Base-by-base conservation (phyloP, 2,888 invertebrate genomes). In the Pristionchus arcanus region DNA sequence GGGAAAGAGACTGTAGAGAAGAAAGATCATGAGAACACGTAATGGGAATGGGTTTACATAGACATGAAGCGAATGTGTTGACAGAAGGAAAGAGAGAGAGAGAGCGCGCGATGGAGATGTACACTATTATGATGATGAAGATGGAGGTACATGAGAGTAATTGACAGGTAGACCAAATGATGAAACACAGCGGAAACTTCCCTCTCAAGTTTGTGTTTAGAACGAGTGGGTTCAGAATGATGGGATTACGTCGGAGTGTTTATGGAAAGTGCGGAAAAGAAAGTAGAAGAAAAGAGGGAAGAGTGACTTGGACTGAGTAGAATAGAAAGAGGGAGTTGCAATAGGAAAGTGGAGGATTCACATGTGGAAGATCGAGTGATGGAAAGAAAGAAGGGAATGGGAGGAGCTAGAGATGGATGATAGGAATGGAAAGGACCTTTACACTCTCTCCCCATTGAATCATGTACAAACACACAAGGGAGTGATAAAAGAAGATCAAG, bases 181-280 rank as follows among this genome's bases (percentile, higher is more conserved):
- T 74, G 74, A 34, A 74, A 74, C 11, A 25, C 4, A 7, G 21
- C 9, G 25, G 74, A 42, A 77, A 42, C 15, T 21, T 37, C 37
- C 21, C 42, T 42, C 49, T 49, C n/a, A 53, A 53, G 81, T 81
- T 81, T 81, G 81, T 81, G 49, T 81, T 81, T 21, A 21, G 31
- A 59, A 55, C 31, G 84, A 59, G 13, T 16, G 25, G 84, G 59
- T 55, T 84, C 34, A 53, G 81, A 81, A 28, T 81, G 81, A 81
- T 81, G 81, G 49, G 37, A 81, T 81, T 81, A 81, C 81, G 53
- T 34, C 81, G 81, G 81, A 81, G 49, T 81, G 81, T 81, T 81
- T 81, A 81, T 81, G 81, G 81, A 81, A 81, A 81, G 49, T 49
- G 81, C 42, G 53, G 49, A 81, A 49, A 25, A 71, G 28, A 74